Base-by-base conservation (phyloP, 2,797 vertebrate species). In the Merluccius polli region DNA sequence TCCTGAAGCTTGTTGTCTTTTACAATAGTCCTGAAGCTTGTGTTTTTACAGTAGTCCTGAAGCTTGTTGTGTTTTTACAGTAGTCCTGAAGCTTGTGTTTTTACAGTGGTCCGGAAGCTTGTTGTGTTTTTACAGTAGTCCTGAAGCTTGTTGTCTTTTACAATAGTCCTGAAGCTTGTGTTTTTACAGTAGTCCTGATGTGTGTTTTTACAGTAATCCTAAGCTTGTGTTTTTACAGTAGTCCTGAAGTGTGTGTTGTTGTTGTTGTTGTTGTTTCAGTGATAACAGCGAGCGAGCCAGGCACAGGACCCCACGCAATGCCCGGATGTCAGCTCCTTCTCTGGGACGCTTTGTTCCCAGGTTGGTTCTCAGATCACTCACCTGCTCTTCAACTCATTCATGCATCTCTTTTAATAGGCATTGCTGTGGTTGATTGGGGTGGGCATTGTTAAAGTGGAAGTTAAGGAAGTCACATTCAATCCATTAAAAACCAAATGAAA, bases 251-350 rank as follows among this genome's bases (percentile, higher is more conserved):
- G 21, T 74, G 21, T 18, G 29, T 18, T 63, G 52, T 27, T 21
- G n/a, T 83, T 38, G n/a, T n/a, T n/a, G n/a, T n/a, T n/a, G n/a
- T n/a, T n/a, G n/a, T n/a, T 70, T 30, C 79, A 99, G 98, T 90
- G 97, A 99, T 79, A 98, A 92, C 30, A 95, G 96, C 81, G 98
- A 98, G 84, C 80, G 97, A 86, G 93, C 97, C 5, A 93, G 98
- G 76, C 97, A 98, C 92, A 88, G 98, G 93, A 97, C 96, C 67
- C 95, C 98, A 4, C 93, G 97, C 1, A 99, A 99, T 1, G 97
- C 97, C 82, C 92, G 98, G 73, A 99, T 99, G 97, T 98, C 98
- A 10, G 98, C 98, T 0, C 98, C 97, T 0, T 98, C 98, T 0
- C 93, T 99, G 72, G 98, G 98, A 0, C 97, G 98, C 71, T 99